Evolutionary conservation across 2,797 vertebrate genomes (phyloP).

Genomic region (Smutsia temminckii): DNA sequence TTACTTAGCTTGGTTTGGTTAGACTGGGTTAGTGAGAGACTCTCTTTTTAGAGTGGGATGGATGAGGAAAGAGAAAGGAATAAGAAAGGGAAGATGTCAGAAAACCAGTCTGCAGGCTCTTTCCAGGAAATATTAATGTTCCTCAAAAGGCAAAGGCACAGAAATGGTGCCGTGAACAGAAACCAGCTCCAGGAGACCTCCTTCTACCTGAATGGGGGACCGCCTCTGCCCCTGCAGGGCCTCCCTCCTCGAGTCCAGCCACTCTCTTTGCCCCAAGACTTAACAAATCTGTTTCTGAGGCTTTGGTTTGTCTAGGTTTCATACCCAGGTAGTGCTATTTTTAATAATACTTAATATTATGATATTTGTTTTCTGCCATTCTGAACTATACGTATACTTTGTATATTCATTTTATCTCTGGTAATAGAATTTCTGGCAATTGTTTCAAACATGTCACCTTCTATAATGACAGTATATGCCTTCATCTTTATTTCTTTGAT

Average conservation of each 20-base stretch:
- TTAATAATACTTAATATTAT: neutral
- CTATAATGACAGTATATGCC: neutral
- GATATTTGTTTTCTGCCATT: neutral
- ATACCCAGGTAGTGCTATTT: neutral
- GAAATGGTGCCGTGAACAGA: neutral
- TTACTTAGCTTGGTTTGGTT: neutral
- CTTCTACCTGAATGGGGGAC: neutral
- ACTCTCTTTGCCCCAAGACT: neutral
- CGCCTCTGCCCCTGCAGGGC: neutral
- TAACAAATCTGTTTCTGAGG: neutral
- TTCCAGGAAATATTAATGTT: neutral
- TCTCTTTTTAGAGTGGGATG: neutral
- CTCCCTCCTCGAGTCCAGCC: neutral
- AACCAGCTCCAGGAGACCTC: neutral
- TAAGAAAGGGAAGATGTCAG: neutral
- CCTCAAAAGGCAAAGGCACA: neutral
- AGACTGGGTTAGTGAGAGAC: neutral
- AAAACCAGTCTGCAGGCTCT: neutral
- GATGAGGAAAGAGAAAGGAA: neutral
- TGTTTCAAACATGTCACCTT: neutral
- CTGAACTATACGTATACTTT: neutral
- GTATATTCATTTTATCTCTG: neutral
- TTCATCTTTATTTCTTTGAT: neutral
- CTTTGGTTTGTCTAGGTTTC: neutral
- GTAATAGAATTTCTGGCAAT: neutral